Evolutionary conservation across 2,797 vertebrate genomes (phyloP), one percentile per base, ranked within the genome.

Genomic region (Myotis daubentonii): DNA sequence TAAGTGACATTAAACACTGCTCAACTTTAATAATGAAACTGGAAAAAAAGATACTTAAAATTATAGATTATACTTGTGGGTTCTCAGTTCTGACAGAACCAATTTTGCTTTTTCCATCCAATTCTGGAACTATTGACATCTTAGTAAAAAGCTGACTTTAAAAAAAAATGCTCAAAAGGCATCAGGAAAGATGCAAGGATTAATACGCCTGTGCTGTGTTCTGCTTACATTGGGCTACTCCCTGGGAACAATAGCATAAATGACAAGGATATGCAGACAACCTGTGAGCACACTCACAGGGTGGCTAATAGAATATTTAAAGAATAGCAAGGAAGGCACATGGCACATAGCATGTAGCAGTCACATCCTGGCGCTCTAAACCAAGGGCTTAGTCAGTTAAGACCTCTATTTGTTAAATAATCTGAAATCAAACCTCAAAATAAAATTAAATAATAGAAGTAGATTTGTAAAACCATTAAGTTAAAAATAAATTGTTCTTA

Each of bases 111-210:
- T 82, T 92, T n/a, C 57, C 22, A 47, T 66, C 11, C 86, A 91
- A 41, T 85, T 30, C 19, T 80, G 60, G 30, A 94, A 68, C 22
- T 84, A 49, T 68, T 8, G 13, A 44, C 65, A 86, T 83, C 51
- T 66, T 86, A 78, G 44, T 66, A 86, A 95, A 95, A 87, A 94
- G 25, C 10, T 53, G 44, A 55, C 53, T 92, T 88, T 75, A 85
- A 47, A 91, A 89, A 86, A 74, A 91, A 94, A 74, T 74, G 0
- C 44, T 92, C 90, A 82, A 74, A 90, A 95, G 19, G 6, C 33
- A 33, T 44, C 20, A 41, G 11, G 20, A 47, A 85, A 75, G 5
- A 82, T 49, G 13, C n/a, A 51, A 55, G 66, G 28, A 33, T 30
- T 85, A 20, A 57, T 68, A 88, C 38, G 30, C 0, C 0, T 70